A percentile compares a stretch with the other conserved stretches of the same genome.
These are phyloP conservation scores for Sitta europaea DNA, from an alignment of 2,113 vertebrate genomes.

Conservation along the genomic window DNA sequence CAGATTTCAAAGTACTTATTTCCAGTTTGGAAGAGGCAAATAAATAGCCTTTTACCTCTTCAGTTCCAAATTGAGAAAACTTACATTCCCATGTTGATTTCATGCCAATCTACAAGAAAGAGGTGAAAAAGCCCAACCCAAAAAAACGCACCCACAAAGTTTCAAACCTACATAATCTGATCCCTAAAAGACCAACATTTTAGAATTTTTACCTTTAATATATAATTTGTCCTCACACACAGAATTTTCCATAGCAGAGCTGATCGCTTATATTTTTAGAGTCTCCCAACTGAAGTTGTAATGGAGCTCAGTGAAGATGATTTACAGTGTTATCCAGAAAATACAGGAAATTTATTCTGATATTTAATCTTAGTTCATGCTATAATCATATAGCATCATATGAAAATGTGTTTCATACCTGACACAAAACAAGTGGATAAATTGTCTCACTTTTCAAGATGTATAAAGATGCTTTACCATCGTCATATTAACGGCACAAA, in stretches of 20 bases:
- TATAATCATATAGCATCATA: not conserved
- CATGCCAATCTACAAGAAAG: not conserved
- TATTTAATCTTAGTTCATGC: not conserved
- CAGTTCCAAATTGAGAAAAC: not conserved
- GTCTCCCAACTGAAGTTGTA: not conserved
- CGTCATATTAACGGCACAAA: not conserved
- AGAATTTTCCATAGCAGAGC: not conserved
- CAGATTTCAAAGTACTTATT: not conserved
- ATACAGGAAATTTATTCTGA: not conserved
- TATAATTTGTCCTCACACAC: not conserved
- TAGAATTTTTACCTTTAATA: not conserved
- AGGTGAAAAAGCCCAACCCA: not conserved
- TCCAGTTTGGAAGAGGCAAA: not conserved
- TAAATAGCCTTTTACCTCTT: not conserved
- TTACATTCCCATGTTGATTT: not conserved
- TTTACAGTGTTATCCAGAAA: not conserved
- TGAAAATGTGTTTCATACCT: not conserved
- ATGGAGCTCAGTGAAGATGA: not conserved
- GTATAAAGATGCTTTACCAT: not conserved
- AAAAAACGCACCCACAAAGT: accelerated
- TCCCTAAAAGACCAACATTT: not conserved
- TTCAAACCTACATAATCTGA: not conserved
- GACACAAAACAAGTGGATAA: not conserved
- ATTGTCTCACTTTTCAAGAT: not conserved
- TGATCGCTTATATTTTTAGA: not conserved